These are phyloP conservation scores for Sus cebifrons DNA, from an alignment of 2,797 vertebrate genomes.

Conservation along the genomic window DNA sequence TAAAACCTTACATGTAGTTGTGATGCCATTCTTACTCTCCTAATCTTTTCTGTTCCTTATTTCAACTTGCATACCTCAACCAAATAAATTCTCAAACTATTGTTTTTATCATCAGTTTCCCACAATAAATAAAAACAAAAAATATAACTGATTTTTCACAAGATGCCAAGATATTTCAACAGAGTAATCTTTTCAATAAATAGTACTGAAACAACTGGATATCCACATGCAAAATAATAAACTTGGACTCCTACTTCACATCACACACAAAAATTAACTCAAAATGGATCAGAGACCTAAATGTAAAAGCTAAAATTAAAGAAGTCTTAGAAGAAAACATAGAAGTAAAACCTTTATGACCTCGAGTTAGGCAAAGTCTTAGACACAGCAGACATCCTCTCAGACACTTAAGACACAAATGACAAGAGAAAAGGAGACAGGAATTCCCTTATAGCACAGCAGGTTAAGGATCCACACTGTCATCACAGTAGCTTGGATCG, in stretches of 20 bases:
- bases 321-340: slow-evolving; percentile 40
- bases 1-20: not conserved
- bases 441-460: too few species aligned
- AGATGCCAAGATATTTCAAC: not conserved
- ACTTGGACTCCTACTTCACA: not conserved
- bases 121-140: slow-evolving; percentile 31
- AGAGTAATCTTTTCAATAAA: slow-evolving; percentile 4
- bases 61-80: slow-evolving; percentile 42
- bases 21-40: not conserved
- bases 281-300: slow-evolving; percentile 10
- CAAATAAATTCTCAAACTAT: slow-evolving; percentile 43
- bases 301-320: slow-evolving; percentile 29
- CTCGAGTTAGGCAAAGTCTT: not conserved
- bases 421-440: not conserved
- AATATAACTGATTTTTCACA: slow-evolving; percentile 3
- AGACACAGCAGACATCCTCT: not conserved
- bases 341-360: not conserved
- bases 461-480: too few species aligned
- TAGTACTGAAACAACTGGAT: not conserved
- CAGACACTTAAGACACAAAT: not conserved
- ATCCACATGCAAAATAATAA: not conserved
- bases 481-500: too few species aligned
- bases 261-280: not conserved
- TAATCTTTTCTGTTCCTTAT: not conserved
- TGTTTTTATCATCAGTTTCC: not conserved